Percentiles rank a stretch among this genome's conserved stretches.
These are phyloP conservation scores for Chamaetylas fuelleborni DNA, from an alignment of 2,113 vertebrate genomes.

Conservation along the genomic window DNA sequence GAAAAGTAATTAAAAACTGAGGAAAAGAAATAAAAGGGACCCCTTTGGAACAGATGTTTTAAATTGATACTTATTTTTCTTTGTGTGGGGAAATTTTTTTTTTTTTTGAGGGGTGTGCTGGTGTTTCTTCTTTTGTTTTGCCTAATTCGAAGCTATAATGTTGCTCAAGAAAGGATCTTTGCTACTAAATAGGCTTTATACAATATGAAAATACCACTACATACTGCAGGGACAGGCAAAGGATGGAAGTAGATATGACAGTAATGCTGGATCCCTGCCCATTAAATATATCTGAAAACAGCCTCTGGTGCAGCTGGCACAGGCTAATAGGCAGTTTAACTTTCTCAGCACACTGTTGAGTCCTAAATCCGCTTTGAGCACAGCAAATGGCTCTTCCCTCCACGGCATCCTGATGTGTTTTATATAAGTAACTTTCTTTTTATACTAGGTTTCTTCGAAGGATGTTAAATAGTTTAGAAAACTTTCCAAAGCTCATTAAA, in stretches of 20 bases:
- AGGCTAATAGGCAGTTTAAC: background rate
- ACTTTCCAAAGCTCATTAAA: background rate
- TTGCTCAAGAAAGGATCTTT: background rate
- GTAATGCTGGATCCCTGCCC: background rate
- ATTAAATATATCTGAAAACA: background rate
- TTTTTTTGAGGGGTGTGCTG: fast-evolving
- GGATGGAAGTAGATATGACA: background rate
- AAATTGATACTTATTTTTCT: background rate
- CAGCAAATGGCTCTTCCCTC: background rate
- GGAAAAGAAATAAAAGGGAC: background rate
- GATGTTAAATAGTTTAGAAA: background rate
- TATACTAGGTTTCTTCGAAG: background rate
- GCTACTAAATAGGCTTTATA: background rate
- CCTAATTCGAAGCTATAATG: background rate
- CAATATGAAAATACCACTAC: background rate
- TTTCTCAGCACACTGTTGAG: background rate
- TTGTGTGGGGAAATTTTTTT: background rate
- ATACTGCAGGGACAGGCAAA: background rate
- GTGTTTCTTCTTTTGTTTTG: background rate
- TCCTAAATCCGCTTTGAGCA: background rate
- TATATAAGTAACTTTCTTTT: background rate
- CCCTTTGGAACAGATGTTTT: background rate
- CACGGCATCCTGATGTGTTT: background rate
- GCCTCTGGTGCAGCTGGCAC: background rate
- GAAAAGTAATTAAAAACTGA: conserved; percentile 2